Evolutionary conservation across 2,888 invertebrate species (phyloP), one percentile per base, ranked within the genome.

Genomic region (Steinernema hermaphroditum): DNA sequence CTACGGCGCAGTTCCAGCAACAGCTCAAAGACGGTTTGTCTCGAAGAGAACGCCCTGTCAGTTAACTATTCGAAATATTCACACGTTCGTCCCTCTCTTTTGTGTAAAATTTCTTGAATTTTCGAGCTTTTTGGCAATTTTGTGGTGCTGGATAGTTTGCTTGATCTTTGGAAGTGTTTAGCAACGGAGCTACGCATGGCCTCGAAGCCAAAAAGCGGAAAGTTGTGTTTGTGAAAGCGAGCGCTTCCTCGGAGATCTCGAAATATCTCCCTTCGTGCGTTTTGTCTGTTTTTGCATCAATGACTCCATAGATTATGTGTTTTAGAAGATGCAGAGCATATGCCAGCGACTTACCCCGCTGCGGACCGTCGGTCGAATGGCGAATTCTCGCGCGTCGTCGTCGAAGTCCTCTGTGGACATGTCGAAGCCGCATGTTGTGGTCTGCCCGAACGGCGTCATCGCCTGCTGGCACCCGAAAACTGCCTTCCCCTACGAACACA

Each of bases 391-490:
- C 1, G 62, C 62, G 24, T 32, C 32, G 12, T 62, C 62, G 16
- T 62, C 62, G 2, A 62, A 62, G 32, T 32, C 62, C 1, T 1
- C 62, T 2, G 62, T 62, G 12, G 62, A 62, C 62, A 1, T 62
- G 32, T 27, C 62, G 32, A 62, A 69, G 69, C 44, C 43, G 2
- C 69, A 78, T 72, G 76, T 80, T 8, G 78, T 83, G 24, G 78
- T 83, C 1, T 80, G 80, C 68, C 43, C 76, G 12, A 82, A 84
- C 81, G 85, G 83, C 43, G 76, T 79, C 16, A 77, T 86, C 22
- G 85, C 83, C 32, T 77, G 77, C 37, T 85, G 85, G 85, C 86
- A 86, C 78, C 86, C 86, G 32, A 75, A 76, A 16, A 74, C 76
- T 49, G 70, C 76, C 19, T 79, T 81, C 70, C 85, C 86, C 6